Percentiles rank a stretch among this genome's conserved stretches.
Conservation (phyloP, 2,888 invertebrate species). For the Euzetes globulus region DNA sequence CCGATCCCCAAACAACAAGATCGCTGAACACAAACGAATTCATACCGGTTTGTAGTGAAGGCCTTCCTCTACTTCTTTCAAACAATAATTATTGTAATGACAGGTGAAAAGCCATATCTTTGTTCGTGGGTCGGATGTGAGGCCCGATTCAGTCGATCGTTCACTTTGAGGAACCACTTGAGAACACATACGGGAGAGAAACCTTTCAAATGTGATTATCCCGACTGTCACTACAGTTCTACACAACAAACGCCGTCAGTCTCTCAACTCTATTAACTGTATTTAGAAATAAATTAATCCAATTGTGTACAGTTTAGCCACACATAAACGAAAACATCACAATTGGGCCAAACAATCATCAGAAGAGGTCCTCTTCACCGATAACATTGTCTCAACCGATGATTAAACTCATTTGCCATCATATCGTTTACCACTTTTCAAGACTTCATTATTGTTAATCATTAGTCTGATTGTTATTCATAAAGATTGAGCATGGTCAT, state of each 20-base stretch:
- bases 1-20: conserved; percentile 2
- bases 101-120: not conserved
- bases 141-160: conserved; percentile 11
- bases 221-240: not conserved
- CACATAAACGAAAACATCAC: conserved; percentile 19
- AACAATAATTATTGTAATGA: not conserved
- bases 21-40: not conserved
- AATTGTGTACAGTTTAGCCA: not conserved
- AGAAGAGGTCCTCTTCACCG: not conserved
- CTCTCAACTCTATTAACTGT: not conserved
- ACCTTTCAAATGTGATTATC: conserved; percentile 11
- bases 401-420: not conserved
- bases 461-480: too few relatives aligned
- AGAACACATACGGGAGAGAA: conserved; percentile 14
- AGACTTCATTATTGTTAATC: too few relatives aligned
- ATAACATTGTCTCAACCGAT: not conserved
- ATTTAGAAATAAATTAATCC: not conserved
- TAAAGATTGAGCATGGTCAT: too few relatives aligned
- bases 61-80: too few relatives aligned
- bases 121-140: conserved; percentile 7
- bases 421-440: not conserved
- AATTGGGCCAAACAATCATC: not conserved
- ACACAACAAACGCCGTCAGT: conserved; percentile 20
- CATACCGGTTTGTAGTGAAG: not conserved
- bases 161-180: conserved; percentile 1